Base-by-base conservation (phyloP, 2,797 vertebrate genomes). In the Crocodylus rhombifer region DNA sequence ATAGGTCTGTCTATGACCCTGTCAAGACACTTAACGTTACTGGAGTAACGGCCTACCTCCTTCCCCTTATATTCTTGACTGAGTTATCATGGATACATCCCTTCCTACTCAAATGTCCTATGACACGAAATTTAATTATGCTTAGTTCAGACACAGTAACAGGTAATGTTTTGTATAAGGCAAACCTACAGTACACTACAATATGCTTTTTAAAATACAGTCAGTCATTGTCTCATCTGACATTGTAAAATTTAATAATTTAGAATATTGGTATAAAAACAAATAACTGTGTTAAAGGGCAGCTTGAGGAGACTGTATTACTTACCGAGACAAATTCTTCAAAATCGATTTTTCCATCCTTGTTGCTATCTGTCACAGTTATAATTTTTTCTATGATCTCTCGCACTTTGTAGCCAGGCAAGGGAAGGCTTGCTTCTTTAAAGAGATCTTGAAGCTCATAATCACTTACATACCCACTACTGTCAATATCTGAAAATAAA, bases 361-460 rank as follows among this genome's bases (percentile, higher is more conserved):
- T 99, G 98, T 98, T 99, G 96, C 97, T 98, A 94, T 99, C 99
- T 33, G 99, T 98, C 4, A 98, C 97, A 7, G 94, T 91, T 83
- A 99, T 95, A 91, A 99, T 98, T 92, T 98, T 99, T 96, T 99
- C 99, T 15, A 98, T 97, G 23, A 99, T 99, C 92, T 99, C 99
- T 5, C 99, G 98, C 58, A 99, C 98, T 96, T 98, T 98, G 98
- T 99, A 99, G 14, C 99, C 99, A 13, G 99, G 99, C 88, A 99
- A 97, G 30, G 98, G 98, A 86, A 99, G 98, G 62, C 98, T 99
- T 9, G 99, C 99, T 97, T 99, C 99, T 95, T 98, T 99, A 97
- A 99, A 99, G 28, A 99, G 98, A 92, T 99, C 99, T 95, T 99
- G 99, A 42, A 99, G 98, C 95, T 99, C 99, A 60, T 98, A 99